These are phyloP conservation scores for Brenthis hecate DNA, from an alignment of 2,888 invertebrate genomes.

Conservation along the genomic window DNA sequence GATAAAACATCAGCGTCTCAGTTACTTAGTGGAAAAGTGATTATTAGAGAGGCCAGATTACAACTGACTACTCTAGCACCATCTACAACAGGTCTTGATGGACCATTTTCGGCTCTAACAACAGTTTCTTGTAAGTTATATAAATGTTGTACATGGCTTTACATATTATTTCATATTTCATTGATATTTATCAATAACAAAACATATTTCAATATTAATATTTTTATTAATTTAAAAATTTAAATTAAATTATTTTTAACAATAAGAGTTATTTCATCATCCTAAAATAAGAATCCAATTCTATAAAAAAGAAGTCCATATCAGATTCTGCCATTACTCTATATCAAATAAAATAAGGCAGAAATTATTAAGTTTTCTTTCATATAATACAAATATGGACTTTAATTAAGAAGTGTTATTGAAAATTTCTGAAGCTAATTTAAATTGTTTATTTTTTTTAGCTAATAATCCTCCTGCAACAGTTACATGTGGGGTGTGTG, in stretches of 20 bases:
- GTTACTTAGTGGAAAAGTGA: constrained; percentile 84
- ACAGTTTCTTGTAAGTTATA: constrained; percentile 67
- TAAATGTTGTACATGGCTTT: not conserved
- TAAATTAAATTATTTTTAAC: no score
- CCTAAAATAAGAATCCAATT: no score
- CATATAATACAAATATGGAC: constrained; percentile 3
- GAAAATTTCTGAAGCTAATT: no score
- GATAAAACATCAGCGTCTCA: constrained; percentile 75
- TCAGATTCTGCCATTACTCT: no score
- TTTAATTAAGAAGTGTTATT: no score
- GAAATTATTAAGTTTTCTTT: not conserved
- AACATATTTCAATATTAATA: no score
- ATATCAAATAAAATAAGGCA: no score
- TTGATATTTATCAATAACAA: no score
- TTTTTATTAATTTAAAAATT: no score
- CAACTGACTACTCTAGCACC: constrained; percentile 80
- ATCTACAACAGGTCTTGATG: constrained; percentile 80
- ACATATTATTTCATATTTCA: not conserved
- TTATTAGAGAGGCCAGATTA: constrained; percentile 86
- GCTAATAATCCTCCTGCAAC: constrained; percentile 83
- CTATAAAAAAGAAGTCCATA: no score
- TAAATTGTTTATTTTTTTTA: constrained; percentile 49
- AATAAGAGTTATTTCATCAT: no score
- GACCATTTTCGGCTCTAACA: constrained; percentile 84
- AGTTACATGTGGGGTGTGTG: constrained; percentile 90